phyloP scores from a whole-genome alignment of 2,888 invertebrate genomes.

The Eueremaeus valkanovi region DNA sequence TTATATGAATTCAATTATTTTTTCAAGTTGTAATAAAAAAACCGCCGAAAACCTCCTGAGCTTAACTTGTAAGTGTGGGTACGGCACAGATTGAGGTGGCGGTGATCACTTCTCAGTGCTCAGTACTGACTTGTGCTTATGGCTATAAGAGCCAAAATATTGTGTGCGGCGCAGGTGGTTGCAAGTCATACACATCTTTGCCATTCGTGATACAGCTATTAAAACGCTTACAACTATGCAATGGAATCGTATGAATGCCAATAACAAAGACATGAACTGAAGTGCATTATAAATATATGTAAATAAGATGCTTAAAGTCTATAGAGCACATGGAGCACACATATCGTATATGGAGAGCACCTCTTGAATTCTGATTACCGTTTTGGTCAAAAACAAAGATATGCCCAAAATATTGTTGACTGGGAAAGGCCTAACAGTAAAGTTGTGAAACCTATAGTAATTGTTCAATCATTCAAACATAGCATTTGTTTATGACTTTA shows the following conservation, averaged over 20 bases:
- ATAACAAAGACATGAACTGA: conserved; percentile 36
- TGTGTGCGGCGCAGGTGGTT: conserved; percentile 26
- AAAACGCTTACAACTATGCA: conserved; percentile 28
- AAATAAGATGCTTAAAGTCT: conserved; percentile 18
- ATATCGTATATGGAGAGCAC: no score
- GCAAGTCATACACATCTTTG: neutral
- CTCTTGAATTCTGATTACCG: conserved; percentile 9
- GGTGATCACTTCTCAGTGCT: neutral
- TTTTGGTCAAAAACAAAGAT: conserved; percentile 24
- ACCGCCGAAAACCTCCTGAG: neutral
- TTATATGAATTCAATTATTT: neutral
- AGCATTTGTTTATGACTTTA: neutral
- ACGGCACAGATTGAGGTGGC: neutral
- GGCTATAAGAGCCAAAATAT: neutral
- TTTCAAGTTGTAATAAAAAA: neutral
- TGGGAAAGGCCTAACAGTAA: neutral
- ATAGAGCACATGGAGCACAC: conserved; percentile 22
- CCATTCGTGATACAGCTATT: conserved; percentile 34
- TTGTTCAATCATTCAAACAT: neutral
- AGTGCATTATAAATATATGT: conserved; percentile 30
- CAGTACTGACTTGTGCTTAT: conserved; percentile 1
- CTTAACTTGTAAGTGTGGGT: neutral
- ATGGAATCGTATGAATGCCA: conserved; percentile 6
- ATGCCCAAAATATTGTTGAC: neutral
- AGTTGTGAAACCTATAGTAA: no score